Percentiles rank a stretch among this genome's conserved stretches.
These are phyloP conservation scores for Camelus bactrianus DNA, from an alignment of 2,113 vertebrate species.

Conservation along the genomic window DNA sequence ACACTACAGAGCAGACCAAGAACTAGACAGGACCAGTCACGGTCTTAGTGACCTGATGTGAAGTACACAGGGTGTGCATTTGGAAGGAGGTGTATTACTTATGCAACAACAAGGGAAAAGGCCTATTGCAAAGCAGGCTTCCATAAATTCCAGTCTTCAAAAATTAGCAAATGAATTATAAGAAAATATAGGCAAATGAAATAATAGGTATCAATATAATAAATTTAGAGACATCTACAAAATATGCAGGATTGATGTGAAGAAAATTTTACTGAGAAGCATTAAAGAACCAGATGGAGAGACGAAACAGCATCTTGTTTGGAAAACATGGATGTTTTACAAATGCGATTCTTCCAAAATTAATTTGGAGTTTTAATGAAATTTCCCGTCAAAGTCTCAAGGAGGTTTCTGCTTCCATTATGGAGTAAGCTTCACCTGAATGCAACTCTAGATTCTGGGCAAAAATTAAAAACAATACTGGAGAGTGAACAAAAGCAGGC, in stretches of 20 bases:
- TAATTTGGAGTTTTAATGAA: neutral
- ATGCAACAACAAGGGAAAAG: neutral
- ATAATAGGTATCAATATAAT: neutral
- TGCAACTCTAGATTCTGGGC: neutral
- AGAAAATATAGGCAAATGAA: neutral
- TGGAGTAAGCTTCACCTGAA: neutral
- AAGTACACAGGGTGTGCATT: neutral
- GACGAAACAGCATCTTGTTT: neutral
- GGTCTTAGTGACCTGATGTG: neutral
- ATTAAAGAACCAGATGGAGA: neutral
- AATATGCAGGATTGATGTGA: neutral
- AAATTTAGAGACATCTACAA: neutral
- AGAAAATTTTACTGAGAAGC: neutral
- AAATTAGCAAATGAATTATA: neutral
- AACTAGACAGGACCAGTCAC: neutral
- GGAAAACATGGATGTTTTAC: neutral
- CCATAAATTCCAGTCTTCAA: neutral
- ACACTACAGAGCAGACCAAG: neutral
- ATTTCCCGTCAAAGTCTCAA: neutral
- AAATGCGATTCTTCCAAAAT: neutral
- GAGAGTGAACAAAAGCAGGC: neutral
- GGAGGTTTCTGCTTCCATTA: neutral
- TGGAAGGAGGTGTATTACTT: neutral
- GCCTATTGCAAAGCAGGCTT: neutral
- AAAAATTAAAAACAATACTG: neutral